Conservation (phyloP, 2,113 vertebrate species). For the Zapornia atra region DNA sequence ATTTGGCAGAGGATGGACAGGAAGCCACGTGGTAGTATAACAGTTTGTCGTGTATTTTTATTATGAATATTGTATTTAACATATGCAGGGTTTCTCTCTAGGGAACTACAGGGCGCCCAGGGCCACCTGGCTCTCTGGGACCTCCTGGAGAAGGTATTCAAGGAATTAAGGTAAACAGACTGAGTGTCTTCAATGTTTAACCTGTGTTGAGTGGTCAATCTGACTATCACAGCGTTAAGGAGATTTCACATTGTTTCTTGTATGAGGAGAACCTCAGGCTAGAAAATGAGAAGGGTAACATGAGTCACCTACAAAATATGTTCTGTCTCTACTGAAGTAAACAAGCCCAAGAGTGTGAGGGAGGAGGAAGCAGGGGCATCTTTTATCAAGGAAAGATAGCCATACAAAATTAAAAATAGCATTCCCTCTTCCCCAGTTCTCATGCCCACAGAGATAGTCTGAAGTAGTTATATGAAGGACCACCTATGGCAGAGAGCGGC, state of each 20-base stretch:
- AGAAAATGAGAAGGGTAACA: not conserved
- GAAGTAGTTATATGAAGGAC: not conserved
- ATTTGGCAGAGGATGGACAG: not conserved
- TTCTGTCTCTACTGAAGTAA: not conserved
- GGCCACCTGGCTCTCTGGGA: constrained; percentile 80
- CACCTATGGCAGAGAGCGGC: not conserved
- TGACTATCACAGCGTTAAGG: not conserved
- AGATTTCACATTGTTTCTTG: not conserved
- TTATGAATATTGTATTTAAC: not conserved
- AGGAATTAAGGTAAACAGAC: constrained; percentile 83
- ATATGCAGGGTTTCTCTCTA: constrained; percentile 22
- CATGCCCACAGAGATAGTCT: not conserved
- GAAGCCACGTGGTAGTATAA: not conserved
- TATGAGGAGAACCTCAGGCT: not conserved
- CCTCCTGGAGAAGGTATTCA: constrained; percentile 87
- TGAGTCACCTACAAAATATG: not conserved
- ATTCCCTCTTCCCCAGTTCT: not conserved
- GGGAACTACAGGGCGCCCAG: constrained; percentile 83
- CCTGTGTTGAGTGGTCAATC: not conserved
- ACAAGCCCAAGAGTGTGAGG: not conserved
- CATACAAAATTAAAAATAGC: not conserved
- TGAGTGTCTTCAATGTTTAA: not conserved
- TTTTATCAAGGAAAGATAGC: not conserved
- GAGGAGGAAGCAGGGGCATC: not conserved
- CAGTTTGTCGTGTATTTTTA: not conserved